phyloP scores from a whole-genome alignment of 2,888 invertebrate genomes.

The Steromphala cineraria region DNA sequence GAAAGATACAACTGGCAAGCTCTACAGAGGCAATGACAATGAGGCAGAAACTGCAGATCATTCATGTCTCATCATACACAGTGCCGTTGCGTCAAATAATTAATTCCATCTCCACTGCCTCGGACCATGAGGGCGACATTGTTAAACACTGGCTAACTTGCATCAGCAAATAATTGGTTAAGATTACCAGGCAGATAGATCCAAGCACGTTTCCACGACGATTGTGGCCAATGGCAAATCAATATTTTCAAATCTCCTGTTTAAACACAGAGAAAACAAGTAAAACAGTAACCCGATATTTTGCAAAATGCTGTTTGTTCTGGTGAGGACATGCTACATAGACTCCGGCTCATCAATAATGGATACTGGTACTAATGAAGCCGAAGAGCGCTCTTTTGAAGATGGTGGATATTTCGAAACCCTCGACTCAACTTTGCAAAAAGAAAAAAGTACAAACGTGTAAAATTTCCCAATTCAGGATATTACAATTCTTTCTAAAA shows the following conservation, averaged over 20 bases:
- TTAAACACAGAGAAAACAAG: neutral
- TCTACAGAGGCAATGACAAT: too few species aligned
- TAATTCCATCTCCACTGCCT: neutral
- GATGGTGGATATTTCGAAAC: too few species aligned
- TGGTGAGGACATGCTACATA: neutral
- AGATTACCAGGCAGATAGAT: constrained; percentile 13
- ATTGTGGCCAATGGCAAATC: neutral
- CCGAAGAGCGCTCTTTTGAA: too few species aligned
- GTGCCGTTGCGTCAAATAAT: neutral
- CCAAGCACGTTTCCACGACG: neutral
- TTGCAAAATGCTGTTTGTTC: neutral
- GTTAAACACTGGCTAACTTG: neutral
- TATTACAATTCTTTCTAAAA: too few species aligned
- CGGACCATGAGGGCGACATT: neutral
- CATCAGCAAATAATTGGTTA: constrained; percentile 14
- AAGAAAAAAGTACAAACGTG: too few species aligned
- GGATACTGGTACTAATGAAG: neutral
- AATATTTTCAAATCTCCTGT: constrained; percentile 4
- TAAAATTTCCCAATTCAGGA: too few species aligned
- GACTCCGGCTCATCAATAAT: neutral
- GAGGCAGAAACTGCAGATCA: too few species aligned
- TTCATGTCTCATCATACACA: neutral
- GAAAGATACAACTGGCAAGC: too few species aligned
- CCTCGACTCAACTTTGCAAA: too few species aligned
- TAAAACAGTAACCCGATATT: constrained; percentile 2